phyloP scores from a whole-genome alignment of 2,797 vertebrate species.

The Rachycentron canadum region DNA sequence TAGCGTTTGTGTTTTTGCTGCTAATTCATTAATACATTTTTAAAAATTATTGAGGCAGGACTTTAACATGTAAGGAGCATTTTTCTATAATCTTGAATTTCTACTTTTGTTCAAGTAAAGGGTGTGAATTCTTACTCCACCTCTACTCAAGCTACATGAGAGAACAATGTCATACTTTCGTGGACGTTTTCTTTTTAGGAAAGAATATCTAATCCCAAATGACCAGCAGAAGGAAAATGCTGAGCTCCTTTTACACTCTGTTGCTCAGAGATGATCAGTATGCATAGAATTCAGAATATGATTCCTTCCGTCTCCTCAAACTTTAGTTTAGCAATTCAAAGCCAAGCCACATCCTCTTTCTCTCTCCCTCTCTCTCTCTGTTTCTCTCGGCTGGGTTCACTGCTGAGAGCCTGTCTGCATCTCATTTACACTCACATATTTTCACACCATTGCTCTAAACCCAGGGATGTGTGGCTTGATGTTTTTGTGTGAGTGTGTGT shows the following conservation, averaged over 20 bases:
- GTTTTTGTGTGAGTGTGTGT: slow-evolving; percentile 19
- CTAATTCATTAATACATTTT: background rate
- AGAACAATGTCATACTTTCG: background rate
- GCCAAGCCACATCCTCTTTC: slow-evolving; percentile 73
- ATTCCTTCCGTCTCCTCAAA: slow-evolving; percentile 61
- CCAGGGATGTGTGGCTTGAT: slow-evolving; percentile 65
- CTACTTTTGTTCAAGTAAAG: background rate
- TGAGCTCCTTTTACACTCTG: slow-evolving; percentile 3
- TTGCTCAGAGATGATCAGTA: slow-evolving; percentile 59
- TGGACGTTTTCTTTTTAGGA: slow-evolving; percentile 9
- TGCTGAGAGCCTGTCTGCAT: slow-evolving; percentile 83
- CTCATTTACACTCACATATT: slow-evolving; percentile 85
- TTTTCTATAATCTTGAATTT: background rate
- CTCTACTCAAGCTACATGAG: background rate
- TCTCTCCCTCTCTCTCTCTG: slow-evolving; percentile 37
- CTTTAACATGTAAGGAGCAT: background rate
- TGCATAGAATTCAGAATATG: slow-evolving; percentile 74
- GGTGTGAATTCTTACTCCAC: background rate
- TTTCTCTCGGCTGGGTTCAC: slow-evolving; percentile 46
- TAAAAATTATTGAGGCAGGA: too few species aligned
- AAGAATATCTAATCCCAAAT: slow-evolving; percentile 8
- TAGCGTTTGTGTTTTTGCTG: slow-evolving; percentile 1
- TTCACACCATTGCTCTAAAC: slow-evolving; percentile 75
- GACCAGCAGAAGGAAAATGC: slow-evolving; percentile 19
- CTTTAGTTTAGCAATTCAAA: slow-evolving; percentile 72